A percentile compares a stretch with the other conserved stretches of the same genome.
Conservation (phyloP, 2,888 invertebrate genomes). For the Harpalus rubripes region DNA sequence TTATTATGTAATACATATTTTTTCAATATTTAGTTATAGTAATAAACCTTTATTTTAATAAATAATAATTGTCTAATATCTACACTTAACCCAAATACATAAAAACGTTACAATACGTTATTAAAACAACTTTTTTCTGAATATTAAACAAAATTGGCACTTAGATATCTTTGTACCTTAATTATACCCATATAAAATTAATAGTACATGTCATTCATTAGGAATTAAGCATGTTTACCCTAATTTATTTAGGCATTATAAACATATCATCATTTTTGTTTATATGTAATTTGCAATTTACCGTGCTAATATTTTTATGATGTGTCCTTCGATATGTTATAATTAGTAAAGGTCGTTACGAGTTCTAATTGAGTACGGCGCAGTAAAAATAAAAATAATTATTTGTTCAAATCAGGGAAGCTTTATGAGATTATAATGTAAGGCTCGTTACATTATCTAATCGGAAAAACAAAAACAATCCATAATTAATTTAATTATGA, state of each 20-base stretch:
- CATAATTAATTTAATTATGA: constrained; percentile 11
- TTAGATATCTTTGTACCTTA: no score
- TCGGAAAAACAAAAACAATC: constrained; percentile 5
- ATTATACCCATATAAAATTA: background rate
- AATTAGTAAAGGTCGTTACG: background rate
- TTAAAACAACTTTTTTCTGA: no score
- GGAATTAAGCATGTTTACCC: background rate
- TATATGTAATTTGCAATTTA: constrained; percentile 1
- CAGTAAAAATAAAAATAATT: constrained; percentile 10
- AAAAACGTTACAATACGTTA: no score
- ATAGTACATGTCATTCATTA: background rate
- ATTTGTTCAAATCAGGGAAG: constrained; percentile 9
- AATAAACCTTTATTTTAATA: no score
- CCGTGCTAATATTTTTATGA: constrained; percentile 7
- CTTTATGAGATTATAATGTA: constrained; percentile 38
- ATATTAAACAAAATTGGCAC: no score
- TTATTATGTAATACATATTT: no score
- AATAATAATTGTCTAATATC: no score
- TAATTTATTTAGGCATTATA: background rate
- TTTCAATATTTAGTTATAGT: no score
- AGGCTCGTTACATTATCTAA: background rate
- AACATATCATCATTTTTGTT: constrained; percentile 1
- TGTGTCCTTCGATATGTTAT: constrained; percentile 24
- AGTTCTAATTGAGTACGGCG: background rate
- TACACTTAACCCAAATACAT: no score